Evolutionary conservation across 2,113 vertebrate species (phyloP).

Genomic region (Bagarius yarrelli): DNA sequence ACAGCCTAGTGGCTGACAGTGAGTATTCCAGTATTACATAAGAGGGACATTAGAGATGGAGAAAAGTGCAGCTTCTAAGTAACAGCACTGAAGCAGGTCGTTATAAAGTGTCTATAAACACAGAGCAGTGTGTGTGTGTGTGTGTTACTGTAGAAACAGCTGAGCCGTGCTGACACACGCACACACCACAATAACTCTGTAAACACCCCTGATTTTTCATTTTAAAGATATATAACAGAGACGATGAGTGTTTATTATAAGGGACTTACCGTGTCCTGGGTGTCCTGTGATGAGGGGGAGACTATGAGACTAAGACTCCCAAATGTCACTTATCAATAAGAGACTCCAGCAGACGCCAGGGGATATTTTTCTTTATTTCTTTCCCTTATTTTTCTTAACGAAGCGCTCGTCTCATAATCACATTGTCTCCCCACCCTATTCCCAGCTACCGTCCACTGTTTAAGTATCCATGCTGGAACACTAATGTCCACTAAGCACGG

Average conservation of each 20-base stretch:
- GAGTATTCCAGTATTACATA: slow-evolving; percentile 66
- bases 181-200: neutral
- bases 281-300: neutral
- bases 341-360: neutral
- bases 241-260: neutral
- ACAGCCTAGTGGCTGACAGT: slow-evolving; percentile 30
- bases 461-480: slow-evolving; percentile 18
- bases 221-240: neutral
- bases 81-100: neutral
- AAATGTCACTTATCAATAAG: slow-evolving; percentile 10
- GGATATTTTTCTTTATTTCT: no score
- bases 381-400: no score
- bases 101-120: neutral
- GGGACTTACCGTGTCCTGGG: slow-evolving; percentile 1
- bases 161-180: neutral
- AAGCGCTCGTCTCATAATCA: neutral
- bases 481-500: slow-evolving; percentile 8
- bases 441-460: slow-evolving; percentile 23
- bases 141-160: slow-evolving; percentile 18
- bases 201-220: neutral
- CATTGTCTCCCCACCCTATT: slow-evolving; percentile 41
- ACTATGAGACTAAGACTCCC: neutral
- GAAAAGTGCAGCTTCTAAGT: slow-evolving; percentile 31
- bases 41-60: slow-evolving; percentile 48
- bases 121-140: neutral